These are phyloP conservation scores for Micrasema minimum DNA, from an alignment of 1,140 invertebrate species.

Conservation along the genomic window DNA sequence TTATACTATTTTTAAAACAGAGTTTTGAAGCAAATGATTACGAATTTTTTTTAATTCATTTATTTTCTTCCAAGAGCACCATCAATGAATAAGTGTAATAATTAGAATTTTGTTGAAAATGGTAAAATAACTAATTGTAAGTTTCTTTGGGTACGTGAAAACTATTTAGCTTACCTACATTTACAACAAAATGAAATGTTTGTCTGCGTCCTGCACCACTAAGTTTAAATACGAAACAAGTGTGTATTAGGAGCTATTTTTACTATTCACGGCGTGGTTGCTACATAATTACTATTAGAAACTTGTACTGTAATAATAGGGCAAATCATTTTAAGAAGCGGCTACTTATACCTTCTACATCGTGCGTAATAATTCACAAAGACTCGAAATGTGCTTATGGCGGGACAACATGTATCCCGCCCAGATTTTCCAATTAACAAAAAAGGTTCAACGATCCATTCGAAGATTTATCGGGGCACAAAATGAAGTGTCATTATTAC, in stretches of 20 bases:
- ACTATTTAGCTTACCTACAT: too few relatives aligned
- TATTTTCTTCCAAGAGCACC: too few relatives aligned
- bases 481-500: background rate
- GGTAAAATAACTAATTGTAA: too few relatives aligned
- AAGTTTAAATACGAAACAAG: background rate
- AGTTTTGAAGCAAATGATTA: too few relatives aligned
- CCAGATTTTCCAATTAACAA: background rate
- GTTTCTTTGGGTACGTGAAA: too few relatives aligned
- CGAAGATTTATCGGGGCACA: background rate
- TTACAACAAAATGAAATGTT: background rate
- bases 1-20: too few relatives aligned
- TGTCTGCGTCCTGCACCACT: background rate
- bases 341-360: background rate
- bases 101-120: too few relatives aligned
- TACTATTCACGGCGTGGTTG: constrained; percentile 1
- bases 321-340: constrained; percentile 1
- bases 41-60: too few relatives aligned
- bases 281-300: background rate
- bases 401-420: background rate
- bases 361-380: background rate
- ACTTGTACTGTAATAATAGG: background rate
- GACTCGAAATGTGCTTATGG: background rate
- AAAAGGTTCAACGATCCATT: background rate
- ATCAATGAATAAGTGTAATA: too few relatives aligned
- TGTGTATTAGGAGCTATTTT: background rate